Evolutionary conservation across 2,113 vertebrate species (phyloP), one percentile per base, ranked within the genome.

Genomic region (Sinocyclocheilus anshuiensis): DNA sequence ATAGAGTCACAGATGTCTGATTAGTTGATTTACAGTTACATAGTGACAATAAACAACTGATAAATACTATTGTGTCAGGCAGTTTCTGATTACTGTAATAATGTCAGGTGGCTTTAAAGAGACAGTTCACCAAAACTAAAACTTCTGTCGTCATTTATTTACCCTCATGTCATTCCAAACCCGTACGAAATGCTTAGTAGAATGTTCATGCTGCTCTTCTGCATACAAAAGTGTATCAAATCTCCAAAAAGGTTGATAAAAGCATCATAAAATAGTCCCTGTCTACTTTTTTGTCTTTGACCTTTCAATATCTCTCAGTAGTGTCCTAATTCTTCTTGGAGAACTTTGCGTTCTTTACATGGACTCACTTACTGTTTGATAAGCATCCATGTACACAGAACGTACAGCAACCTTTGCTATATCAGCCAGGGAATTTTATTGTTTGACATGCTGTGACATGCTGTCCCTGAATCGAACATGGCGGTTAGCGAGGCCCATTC

Each of bases 271-370:
- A 45, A 76, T 48, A 76, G 74, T 18, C 10, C 2, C 45, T 3
- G 53, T 53, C 13, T 53, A 55, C 45, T 55, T 55, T 55, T 18
- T 74, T 36, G 5, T 16, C 11, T 77, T n/a, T 77, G 42, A 77
- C 39, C 45, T 48, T 77, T 10, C 12, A 8, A 8, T 50, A 50
- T 77, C 45, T 77, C 74, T 77, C 45, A 15, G 3, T 50, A 8
- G 2, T 15, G 71, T n/a, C 11, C 11, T n/a, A 22, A 39, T 12
- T 45, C 11, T 5, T 26, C 42, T 48, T 15, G 18, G 24, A 36
- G 65, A 36, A 83, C 81, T 69, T 22, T 9, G 22, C 10, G 48
- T 83, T 48, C 61, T 29, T 81, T 7, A 71, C 45, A 83, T 29
- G 45, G 39, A 67, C 59, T 65, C 42, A 29, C 57, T 63, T 22